A percentile compares a stretch with the other conserved stretches of the same genome.
Evolutionary conservation across 2,797 vertebrate genomes (phyloP).

Genomic region (Champsocephalus gunnari): DNA sequence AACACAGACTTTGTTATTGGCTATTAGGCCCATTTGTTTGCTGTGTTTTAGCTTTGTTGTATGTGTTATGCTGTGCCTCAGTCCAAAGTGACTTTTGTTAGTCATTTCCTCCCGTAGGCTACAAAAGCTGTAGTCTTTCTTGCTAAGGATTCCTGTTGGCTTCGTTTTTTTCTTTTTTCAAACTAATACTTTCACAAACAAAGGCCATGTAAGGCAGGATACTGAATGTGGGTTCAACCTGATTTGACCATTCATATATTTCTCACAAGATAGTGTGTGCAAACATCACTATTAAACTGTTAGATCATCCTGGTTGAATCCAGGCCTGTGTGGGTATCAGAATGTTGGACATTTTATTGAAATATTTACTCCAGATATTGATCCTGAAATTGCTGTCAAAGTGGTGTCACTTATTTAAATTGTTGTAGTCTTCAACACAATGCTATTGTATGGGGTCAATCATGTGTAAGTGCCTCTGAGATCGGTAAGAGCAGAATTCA

Average conservation of each 20-base stretch:
- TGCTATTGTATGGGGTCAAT: background rate
- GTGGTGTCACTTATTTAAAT: background rate
- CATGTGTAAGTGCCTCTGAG: slow-evolving; percentile 7
- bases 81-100: slow-evolving; percentile 33
- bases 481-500: slow-evolving; percentile 5
- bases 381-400: slow-evolving; percentile 17
- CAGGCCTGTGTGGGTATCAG: slow-evolving; percentile 5
- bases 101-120: slow-evolving; percentile 35
- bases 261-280: slow-evolving; percentile 5
- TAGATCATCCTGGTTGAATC: slow-evolving; percentile 1
- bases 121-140: slow-evolving; percentile 32
- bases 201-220: slow-evolving; percentile 25
- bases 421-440: slow-evolving; percentile 1
- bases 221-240: slow-evolving; percentile 27
- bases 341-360: background rate
- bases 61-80: slow-evolving; percentile 34
- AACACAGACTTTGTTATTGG: slow-evolving; percentile 9
- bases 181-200: slow-evolving; percentile 35
- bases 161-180: slow-evolving; percentile 25
- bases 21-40: slow-evolving; percentile 28
- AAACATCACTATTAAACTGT: slow-evolving; percentile 1
- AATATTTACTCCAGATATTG: slow-evolving; percentile 9
- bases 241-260: slow-evolving; percentile 19
- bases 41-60: slow-evolving; percentile 26
- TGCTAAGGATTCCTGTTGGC: slow-evolving; percentile 34